Evolutionary conservation across 2,888 invertebrate genomes (phyloP).

Genomic region (Gymnoscelis rufifasciata): DNA sequence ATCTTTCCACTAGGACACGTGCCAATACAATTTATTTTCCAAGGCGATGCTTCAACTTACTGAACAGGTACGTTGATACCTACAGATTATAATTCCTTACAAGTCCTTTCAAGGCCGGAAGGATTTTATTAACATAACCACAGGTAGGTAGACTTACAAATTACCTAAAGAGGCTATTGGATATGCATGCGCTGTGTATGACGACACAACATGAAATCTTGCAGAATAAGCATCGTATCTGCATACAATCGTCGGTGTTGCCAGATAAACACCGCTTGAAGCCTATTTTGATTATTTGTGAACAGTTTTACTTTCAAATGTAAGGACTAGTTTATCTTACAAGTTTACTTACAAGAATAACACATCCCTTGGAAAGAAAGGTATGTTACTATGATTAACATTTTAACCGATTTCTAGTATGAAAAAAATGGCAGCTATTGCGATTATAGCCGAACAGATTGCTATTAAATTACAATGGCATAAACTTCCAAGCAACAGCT

Average conservation of each 20-base stretch:
- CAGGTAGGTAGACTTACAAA: conserved; percentile 45
- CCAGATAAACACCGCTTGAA: neutral
- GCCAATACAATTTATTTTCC: conserved; percentile 12
- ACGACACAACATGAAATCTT: conserved; percentile 55
- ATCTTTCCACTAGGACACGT: conserved; percentile 1
- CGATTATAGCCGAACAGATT: too few species aligned
- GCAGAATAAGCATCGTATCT: conserved; percentile 38
- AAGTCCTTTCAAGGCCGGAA: conserved; percentile 51
- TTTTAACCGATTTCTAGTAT: too few species aligned
- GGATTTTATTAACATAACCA: conserved; percentile 48
- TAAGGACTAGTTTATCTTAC: too few species aligned
- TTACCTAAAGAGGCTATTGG: conserved; percentile 44
- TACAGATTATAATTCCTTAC: conserved; percentile 37
- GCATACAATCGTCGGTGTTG: conserved; percentile 13
- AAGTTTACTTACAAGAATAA: too few species aligned
- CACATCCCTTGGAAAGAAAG: too few species aligned
- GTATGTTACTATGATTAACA: too few species aligned
- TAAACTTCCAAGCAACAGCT: too few species aligned
- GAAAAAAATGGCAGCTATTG: too few species aligned
- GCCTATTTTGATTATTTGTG: too few species aligned
- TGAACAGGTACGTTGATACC: too few species aligned
- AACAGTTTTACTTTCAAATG: too few species aligned
- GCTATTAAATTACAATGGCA: too few species aligned
- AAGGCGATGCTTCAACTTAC: conserved; percentile 22
- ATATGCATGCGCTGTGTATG: conserved; percentile 54